phyloP scores from a whole-genome alignment of 1,140 invertebrate genomes.

The Drosophila trapezifrons region DNA sequence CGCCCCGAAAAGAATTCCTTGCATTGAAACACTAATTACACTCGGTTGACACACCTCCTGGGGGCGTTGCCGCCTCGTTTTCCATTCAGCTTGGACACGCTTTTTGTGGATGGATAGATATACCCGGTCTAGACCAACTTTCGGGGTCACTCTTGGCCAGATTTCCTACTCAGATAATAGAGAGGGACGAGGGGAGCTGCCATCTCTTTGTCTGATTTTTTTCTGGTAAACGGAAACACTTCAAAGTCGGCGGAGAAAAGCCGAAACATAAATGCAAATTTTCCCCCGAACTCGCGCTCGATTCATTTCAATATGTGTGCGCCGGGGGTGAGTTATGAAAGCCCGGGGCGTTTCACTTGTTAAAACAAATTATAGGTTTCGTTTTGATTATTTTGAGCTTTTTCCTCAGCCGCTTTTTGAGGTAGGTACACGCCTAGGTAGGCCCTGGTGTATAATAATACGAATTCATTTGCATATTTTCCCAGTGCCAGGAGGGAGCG shows the following conservation, averaged over 20 bases:
- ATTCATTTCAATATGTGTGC: constrained; percentile 56
- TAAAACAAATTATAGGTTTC: constrained; percentile 80
- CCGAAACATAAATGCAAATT: constrained; percentile 67
- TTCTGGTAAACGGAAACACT: constrained; percentile 45
- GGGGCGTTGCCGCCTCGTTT: constrained; percentile 12
- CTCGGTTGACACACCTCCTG: constrained; percentile 23
- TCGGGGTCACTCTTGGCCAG: constrained; percentile 34
- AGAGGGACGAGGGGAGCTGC: neutral
- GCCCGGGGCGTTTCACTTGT: constrained; percentile 75
- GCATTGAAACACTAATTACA: constrained; percentile 54
- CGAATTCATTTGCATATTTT: constrained; percentile 74
- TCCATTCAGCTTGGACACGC: constrained; percentile 14
- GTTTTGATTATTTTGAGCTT: constrained; percentile 71
- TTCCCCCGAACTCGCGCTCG: constrained; percentile 10
- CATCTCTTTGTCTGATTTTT: constrained; percentile 16
- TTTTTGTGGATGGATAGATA: constrained; percentile 18
- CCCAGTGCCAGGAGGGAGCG: constrained; percentile 22
- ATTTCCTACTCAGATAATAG: neutral
- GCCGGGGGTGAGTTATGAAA: constrained; percentile 62
- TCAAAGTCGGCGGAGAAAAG: constrained; percentile 44
- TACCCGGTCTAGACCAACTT: constrained; percentile 29
- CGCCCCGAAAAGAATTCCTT: constrained; percentile 24
- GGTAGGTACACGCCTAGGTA: constrained; percentile 15
- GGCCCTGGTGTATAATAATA: constrained; percentile 64
- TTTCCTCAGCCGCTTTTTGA: constrained; percentile 17